Evolutionary conservation across 2,797 vertebrate species (phyloP).

Genomic region (Oryzias sinensis): DNA sequence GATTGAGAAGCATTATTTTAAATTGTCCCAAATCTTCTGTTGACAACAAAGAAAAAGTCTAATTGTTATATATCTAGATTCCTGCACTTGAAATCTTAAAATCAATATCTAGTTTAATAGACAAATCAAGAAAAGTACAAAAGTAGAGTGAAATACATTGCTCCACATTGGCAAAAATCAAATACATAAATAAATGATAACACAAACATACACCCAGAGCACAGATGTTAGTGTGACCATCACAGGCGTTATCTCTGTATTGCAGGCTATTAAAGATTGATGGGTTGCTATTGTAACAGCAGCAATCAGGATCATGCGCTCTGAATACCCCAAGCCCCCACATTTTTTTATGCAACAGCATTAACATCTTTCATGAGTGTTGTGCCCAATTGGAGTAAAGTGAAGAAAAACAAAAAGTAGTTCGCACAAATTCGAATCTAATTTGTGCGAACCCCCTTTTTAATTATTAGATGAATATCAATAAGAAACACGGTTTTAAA

Average conservation of each 20-base stretch:
- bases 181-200: conserved; percentile 7
- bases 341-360: conserved; percentile 51
- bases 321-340: conserved; percentile 71
- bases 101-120: too few relatives aligned
- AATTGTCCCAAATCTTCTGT: too few relatives aligned
- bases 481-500: too few relatives aligned
- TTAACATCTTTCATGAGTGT: conserved; percentile 63
- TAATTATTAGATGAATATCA: too few relatives aligned
- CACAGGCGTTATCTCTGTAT: conserved; percentile 61
- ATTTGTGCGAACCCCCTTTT: too few relatives aligned
- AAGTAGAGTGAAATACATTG: too few relatives aligned
- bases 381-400: conserved; percentile 53
- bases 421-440: too few relatives aligned
- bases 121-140: too few relatives aligned
- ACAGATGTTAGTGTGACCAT: conserved; percentile 51
- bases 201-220: conserved; percentile 15
- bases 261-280: conserved; percentile 77
- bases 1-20: too few relatives aligned
- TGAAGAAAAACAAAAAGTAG: neutral
- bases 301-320: conserved; percentile 70
- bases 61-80: too few relatives aligned
- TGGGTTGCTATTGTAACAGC: conserved; percentile 70
- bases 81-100: too few relatives aligned
- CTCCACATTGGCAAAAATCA: neutral
- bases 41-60: too few relatives aligned